Base-by-base conservation (phyloP, 2,797 vertebrate genomes). In the Amblyopsis hoosieri region DNA sequence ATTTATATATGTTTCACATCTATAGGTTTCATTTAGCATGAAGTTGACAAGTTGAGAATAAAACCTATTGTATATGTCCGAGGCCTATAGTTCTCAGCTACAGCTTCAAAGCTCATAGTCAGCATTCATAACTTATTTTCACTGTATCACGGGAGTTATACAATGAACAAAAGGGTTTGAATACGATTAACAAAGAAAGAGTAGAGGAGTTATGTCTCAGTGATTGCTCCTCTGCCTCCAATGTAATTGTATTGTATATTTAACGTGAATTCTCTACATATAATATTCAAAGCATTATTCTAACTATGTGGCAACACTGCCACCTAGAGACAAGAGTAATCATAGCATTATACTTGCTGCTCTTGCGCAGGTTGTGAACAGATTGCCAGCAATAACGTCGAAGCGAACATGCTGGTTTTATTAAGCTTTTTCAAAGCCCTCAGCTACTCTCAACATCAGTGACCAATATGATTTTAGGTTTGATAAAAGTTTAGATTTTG, bases 161-260 rank as follows among this genome's bases (percentile, higher is more conserved):
- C 74, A 69, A 59, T 57, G 15, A 66, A 45, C 62, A 54, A 29
- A 29, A 29, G 6, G 12, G 52, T 1, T 54, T 54, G 10, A 31
- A 59, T 58, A 63, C 67, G 74, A 59, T 45, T 74, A 10, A 60
- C 15, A 23, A 65, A 64, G 68, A 31, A 45, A 77, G 64, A 75
- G 69, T 71, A 62, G 46, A 14, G 66, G 51, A 72, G 31, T 63
- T 45, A 84, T 84, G 81, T 76, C 79, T 84, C 5, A 50, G 80
- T 15, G 63, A 77, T 66, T 67, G 63, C 65, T 74, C 63, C 65
- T 76, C 75, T 70, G 75, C 80, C 80, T 76, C 77, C 52, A 63
- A 55, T 54, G 75, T 76, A 75, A 77, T 83, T 85, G 83, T 69
- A 84, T 86, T 81, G 79, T 67, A 80, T 79, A 58, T 55, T 73